Percentiles rank a stretch among this genome's conserved stretches.
These are phyloP conservation scores for Macquaria ambigua DNA, from an alignment of 2,113 vertebrate species.

Conservation along the genomic window DNA sequence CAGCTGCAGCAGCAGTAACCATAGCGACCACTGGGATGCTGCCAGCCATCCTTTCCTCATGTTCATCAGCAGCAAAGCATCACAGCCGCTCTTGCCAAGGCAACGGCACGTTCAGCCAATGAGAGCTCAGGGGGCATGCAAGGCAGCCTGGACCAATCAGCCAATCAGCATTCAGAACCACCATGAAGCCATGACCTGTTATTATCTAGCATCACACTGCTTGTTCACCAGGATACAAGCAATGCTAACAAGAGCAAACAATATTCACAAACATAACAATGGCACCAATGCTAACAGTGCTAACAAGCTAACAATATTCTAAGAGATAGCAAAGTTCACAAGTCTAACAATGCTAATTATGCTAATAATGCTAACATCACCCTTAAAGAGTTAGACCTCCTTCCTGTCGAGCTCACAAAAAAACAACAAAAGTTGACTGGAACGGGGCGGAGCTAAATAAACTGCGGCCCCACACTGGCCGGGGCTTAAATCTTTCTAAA, in stretches of 20 bases:
- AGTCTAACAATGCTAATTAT: neutral
- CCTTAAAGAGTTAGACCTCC: neutral
- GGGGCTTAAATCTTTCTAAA: too few species aligned
- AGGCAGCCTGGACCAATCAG: slow-evolving; percentile 19
- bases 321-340: neutral
- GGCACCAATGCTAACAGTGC: neutral
- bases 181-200: neutral
- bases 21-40: slow-evolving; percentile 3
- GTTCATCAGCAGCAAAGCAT: slow-evolving; percentile 30
- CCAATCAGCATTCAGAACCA: slow-evolving; percentile 51
- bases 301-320: neutral
- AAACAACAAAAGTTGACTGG: neutral
- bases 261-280: neutral
- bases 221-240: neutral
- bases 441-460: neutral
- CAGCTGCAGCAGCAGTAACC: neutral
- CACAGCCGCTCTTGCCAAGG: slow-evolving; percentile 13
- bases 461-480: too few species aligned
- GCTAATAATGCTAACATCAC: neutral
- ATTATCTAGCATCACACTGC: neutral
- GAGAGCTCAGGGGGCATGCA: slow-evolving; percentile 62
- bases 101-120: slow-evolving; percentile 40
- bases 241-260: neutral
- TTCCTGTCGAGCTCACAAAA: neutral
- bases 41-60: neutral